Evolutionary conservation across 2,888 invertebrate species (phyloP).

Genomic region (Crocallis elinguaria): DNA sequence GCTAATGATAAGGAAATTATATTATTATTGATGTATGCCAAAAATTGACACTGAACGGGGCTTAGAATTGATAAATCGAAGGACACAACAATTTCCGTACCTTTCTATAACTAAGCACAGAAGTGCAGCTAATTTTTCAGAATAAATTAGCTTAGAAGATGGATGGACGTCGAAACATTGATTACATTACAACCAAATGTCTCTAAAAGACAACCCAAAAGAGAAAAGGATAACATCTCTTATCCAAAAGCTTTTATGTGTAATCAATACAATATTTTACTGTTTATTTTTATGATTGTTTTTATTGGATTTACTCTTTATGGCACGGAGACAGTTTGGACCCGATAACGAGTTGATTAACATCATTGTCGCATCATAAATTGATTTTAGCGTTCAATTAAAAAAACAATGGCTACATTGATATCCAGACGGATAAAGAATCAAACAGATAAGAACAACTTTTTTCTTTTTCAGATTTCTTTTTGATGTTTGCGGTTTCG

Average conservation of each 20-base stretch:
- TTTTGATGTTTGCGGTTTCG: too few relatives aligned
- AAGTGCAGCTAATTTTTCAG: not conserved
- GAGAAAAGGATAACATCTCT: too few relatives aligned
- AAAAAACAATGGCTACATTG: constrained; percentile 5
- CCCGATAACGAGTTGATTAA: constrained; percentile 18
- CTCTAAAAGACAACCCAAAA: too few relatives aligned
- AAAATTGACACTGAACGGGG: constrained; percentile 4
- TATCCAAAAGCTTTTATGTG: too few relatives aligned
- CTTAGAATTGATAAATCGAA: constrained; percentile 5
- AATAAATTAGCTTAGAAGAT: not conserved
- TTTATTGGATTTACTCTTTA: constrained; percentile 11
- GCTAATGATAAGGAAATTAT: too few relatives aligned
- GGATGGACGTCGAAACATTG: too few relatives aligned
- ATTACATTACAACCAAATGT: too few relatives aligned
- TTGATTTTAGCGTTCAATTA: constrained; percentile 12
- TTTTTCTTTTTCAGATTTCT: too few relatives aligned
- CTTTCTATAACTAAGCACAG: too few relatives aligned
- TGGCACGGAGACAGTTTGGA: constrained; percentile 2
- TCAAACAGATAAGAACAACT: not conserved
- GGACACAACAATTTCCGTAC: constrained; percentile 1
- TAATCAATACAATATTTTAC: too few relatives aligned
- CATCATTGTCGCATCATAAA: constrained; percentile 20
- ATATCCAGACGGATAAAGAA: constrained; percentile 7
- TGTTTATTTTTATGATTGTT: not conserved
- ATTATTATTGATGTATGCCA: not conserved